phyloP scores from a whole-genome alignment of 2,888 invertebrate genomes.

The Phrixothrix hirtus region DNA sequence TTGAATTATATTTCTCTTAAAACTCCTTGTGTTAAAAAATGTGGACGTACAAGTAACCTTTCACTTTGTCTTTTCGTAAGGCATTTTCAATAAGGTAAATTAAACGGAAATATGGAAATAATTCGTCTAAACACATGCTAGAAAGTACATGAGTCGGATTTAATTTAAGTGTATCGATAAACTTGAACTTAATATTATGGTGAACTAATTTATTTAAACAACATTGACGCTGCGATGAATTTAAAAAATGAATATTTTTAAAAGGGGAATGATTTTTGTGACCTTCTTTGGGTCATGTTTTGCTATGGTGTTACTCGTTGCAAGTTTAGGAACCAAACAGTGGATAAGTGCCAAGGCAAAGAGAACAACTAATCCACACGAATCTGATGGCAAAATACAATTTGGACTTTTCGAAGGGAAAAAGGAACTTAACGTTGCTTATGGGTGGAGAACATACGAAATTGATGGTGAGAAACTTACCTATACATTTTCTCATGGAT shows the following conservation, averaged over 20 bases:
- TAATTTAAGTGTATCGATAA: neutral
- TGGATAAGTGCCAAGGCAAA: slow-evolving; percentile 80
- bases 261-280: slow-evolving; percentile 77
- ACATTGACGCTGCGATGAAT: slow-evolving; percentile 7
- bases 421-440: slow-evolving; percentile 79
- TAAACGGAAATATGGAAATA: too few relatives aligned
- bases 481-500: slow-evolving; percentile 6
- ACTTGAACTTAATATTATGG: slow-evolving; percentile 5
- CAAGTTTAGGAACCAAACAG: slow-evolving; percentile 80
- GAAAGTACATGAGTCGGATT: neutral
- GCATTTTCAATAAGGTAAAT: too few relatives aligned
- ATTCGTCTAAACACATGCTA: too few relatives aligned
- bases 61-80: too few relatives aligned
- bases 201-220: neutral
- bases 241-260: slow-evolving; percentile 67
- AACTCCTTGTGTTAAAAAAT: too few relatives aligned
- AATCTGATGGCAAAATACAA: slow-evolving; percentile 74
- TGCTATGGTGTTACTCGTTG: slow-evolving; percentile 76
- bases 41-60: too few relatives aligned
- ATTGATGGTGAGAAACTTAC: slow-evolving; percentile 69
- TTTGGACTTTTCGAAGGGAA: slow-evolving; percentile 88
- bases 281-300: slow-evolving; percentile 80
- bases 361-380: slow-evolving; percentile 66
- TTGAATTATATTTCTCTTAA: too few relatives aligned
- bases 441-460: slow-evolving; percentile 76